Base-by-base conservation (phyloP, 2,888 invertebrate genomes). In the Patella depressa region DNA sequence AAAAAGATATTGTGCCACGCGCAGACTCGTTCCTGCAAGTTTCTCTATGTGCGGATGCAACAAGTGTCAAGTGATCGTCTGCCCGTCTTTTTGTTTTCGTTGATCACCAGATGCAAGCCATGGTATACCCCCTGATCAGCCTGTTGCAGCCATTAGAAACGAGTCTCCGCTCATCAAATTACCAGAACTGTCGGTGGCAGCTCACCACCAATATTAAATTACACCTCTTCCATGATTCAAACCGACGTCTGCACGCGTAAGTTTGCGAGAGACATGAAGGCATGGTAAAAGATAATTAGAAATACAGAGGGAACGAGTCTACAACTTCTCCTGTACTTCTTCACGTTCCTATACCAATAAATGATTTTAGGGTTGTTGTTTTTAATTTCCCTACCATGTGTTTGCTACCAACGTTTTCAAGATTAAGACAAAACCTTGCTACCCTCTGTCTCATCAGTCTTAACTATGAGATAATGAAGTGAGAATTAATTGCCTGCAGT, bases 51-150 rank as follows among this genome's bases (percentile, higher is more conserved):
- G 72, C 17, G 59, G 57, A 71, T 59, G 55, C 75, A 75, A 75
- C 75, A 75, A 75, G 76, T 72, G 72, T 72, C 76, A 76, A 76
- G 57, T 76, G 72, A 29, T n/a, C 29, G 72, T 75, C 54, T 71
- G 55, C 75, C 29, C 24, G 53, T 53, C 76, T 73, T 73, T 71
- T 76, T 57, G 76, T 76, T 76, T 72, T 72, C 55, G 55, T 71
- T 70, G 45, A 76, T 72, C 72, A 57, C 71, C 71, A 76, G 76
- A 71, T 73, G 73, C 59, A n/a, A 57, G 29, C 19, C 65, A 65
- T 65, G 65, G 65, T 65, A 19, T 65, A 65, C 24, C 65, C 19
- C 24, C 65, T 24, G 24, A 24, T 24, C 65, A 19, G 65, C 65
- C 65, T 65, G 65, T 65, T 65, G 24, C 65, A 65, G 24, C 65